These are phyloP conservation scores for Sphaerodactylus townsendi DNA, from an alignment of 2,113 vertebrate genomes.

Conservation along the genomic window DNA sequence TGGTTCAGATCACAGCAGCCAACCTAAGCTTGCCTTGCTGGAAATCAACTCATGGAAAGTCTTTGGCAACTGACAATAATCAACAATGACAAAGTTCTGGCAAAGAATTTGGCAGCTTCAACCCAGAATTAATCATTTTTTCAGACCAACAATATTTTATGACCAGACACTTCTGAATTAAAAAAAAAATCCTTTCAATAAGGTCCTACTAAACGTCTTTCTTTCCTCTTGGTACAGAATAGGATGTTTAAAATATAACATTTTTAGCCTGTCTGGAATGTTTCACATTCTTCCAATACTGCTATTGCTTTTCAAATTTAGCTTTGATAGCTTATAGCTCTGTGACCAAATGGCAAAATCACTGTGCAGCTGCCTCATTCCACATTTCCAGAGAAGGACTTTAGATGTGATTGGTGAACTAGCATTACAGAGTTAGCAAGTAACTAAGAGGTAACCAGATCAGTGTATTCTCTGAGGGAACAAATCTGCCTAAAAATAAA, in stretches of 20 bases:
- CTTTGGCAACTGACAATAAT: conserved; percentile 13
- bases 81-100: conserved; percentile 2
- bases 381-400: not conserved
- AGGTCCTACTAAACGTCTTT: conserved; percentile 32
- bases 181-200: conserved; percentile 41
- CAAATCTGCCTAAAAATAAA: not conserved
- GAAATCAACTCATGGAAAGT: conserved; percentile 19
- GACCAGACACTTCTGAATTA: conserved; percentile 40
- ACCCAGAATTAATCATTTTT: conserved; percentile 36
- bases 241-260: conserved; percentile 43
- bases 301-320: conserved; percentile 30
- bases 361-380: conserved; percentile 21
- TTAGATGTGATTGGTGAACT: not conserved
- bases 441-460: not conserved
- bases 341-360: conserved; percentile 23
- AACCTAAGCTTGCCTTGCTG: not conserved
- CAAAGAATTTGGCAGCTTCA: conserved; percentile 35
- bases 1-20: not conserved
- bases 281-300: conserved; percentile 21
- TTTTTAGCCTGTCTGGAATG: conserved; percentile 46
- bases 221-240: conserved; percentile 43
- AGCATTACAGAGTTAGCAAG: conserved; percentile 1
- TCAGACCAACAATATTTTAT: conserved; percentile 30
- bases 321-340: conserved; percentile 38
- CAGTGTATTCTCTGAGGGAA: not conserved